Base-by-base conservation (phyloP, 2,113 vertebrate genomes). In the Vimba vimba region DNA sequence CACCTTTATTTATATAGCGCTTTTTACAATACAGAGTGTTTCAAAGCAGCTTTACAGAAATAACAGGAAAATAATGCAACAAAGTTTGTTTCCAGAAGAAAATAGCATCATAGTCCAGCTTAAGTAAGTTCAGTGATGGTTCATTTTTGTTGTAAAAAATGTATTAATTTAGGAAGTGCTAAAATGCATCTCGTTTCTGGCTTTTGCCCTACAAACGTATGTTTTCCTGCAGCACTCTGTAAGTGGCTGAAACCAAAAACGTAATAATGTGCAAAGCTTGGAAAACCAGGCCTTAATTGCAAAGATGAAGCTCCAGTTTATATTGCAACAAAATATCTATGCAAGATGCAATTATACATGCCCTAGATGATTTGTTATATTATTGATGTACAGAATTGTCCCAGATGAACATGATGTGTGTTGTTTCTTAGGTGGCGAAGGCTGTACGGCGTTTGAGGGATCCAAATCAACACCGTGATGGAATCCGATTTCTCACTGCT, bases 401-500 rank as follows among this genome's bases (percentile, higher is more conserved):
- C 17, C 8, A 57, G 2, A 0, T 69, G 3, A 71, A 39, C 68
- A 23, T 43, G 19, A 11, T 39, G 19, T 85, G 25, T 11, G 75
- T 74, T 78, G 23, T 88, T 82, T 68, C 4, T 43, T 71, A 88
- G 87, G 87, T 86, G 4, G 6, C 4, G 6, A 8, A 57, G 21
- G 4, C 8, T 79, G 30, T 68, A 0, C 21, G 3, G 25, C 3
- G 30, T 78, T 83, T 55, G 68, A 79, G 39, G 19, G 43, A 82
- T 86, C 45, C 75, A 85, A 91, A 91, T 64, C 76, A 52, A 83
- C 27, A 47, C 71, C 83, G 91, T 68, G 84, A 98, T 99, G 97
- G 97, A 97, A 81, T 94, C 96, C 13, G 52, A 89, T 13, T 94
- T 96, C 2, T 99, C 98, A 47, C 85, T 94, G 84, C 91, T 98